These are phyloP conservation scores for Heteromurus nitidus DNA, from an alignment of 2,888 invertebrate genomes.

Conservation along the genomic window DNA sequence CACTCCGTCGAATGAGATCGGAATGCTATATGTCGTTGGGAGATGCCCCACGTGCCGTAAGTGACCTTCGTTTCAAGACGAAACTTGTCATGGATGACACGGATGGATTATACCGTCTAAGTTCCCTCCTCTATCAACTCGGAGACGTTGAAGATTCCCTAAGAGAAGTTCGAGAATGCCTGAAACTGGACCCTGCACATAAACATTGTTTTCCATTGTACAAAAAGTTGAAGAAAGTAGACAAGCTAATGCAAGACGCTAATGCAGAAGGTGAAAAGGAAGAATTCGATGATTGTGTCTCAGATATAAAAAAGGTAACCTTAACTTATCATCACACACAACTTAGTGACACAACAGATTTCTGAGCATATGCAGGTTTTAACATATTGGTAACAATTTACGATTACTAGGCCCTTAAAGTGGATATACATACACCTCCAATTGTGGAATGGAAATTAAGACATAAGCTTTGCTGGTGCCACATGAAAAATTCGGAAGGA, in stretches of 20 bases:
- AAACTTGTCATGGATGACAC: constrained; percentile 95
- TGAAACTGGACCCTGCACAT: constrained; percentile 98
- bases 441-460: constrained; percentile 71
- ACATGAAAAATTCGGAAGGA: constrained; percentile 71
- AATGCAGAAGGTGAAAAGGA: constrained; percentile 67
- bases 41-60: constrained; percentile 89
- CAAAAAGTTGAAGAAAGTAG: constrained; percentile 95
- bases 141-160: constrained; percentile 83
- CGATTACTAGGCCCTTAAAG: constrained; percentile 70
- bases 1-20: constrained; percentile 88
- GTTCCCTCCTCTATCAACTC: constrained; percentile 88
- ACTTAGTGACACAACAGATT: no score
- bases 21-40: constrained; percentile 87
- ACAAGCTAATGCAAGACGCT: constrained; percentile 81
- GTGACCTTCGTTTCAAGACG: constrained; percentile 92
- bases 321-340: no score
- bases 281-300: constrained; percentile 68
- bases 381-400: not conserved
- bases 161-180: constrained; percentile 92
- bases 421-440: constrained; percentile 70
- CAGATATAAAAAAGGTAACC: constrained; percentile 72
- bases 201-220: constrained; percentile 93
- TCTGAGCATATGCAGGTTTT: no score
- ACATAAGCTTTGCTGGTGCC: constrained; percentile 72
- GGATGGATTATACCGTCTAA: constrained; percentile 87